Percentiles rank a stretch among this genome's conserved stretches.
phyloP scores from a whole-genome alignment of 2,888 invertebrate genomes.

The Scaptodrosophila latifasciaeformis region DNA sequence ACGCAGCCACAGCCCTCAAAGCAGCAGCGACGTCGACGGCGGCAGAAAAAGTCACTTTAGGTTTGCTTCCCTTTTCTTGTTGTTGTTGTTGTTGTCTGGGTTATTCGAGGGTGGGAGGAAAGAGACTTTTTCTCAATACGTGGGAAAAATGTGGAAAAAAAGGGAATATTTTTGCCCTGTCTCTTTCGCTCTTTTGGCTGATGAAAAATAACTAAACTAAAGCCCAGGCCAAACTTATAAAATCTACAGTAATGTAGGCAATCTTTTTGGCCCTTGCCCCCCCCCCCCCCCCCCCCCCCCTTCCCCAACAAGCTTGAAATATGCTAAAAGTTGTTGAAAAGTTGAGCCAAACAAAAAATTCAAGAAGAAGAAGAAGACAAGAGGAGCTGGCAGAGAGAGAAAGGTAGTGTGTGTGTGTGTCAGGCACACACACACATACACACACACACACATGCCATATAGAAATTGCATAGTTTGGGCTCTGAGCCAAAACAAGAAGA shows the following conservation, averaged over 20 bases:
- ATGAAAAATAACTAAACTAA: conserved; percentile 48
- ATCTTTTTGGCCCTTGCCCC: not conserved
- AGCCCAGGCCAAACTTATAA: conserved; percentile 43
- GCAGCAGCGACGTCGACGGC: conserved; percentile 5
- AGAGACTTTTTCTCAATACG: conserved; percentile 23
- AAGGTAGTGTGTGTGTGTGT: not conserved
- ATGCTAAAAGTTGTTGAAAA: conserved; percentile 59
- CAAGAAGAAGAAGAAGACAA: conserved; percentile 37
- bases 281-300: not conserved
- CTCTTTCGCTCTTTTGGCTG: conserved; percentile 21
- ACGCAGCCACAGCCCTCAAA: conserved; percentile 22
- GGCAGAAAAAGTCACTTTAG: conserved; percentile 30
- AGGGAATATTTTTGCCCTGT: not conserved
- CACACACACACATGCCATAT: conserved; percentile 16
- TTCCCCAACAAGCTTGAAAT: conserved; percentile 31
- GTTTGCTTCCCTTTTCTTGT: conserved; percentile 23
- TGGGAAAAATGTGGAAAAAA: conserved; percentile 52
- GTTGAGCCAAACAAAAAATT: conserved; percentile 34
- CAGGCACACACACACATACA: conserved; percentile 1
- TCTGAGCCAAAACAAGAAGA: conserved; percentile 23
- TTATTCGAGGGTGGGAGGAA: conserved; percentile 28
- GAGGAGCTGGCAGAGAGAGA: conserved; percentile 27
- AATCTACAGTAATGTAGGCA: conserved; percentile 49
- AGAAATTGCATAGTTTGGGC: conserved; percentile 26
- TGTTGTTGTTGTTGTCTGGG: not conserved